Percentiles rank a stretch among this genome's conserved stretches.
These are phyloP conservation scores for Disparrhopalites patrizii DNA, from an alignment of 2,888 invertebrate species.

Conservation along the genomic window DNA sequence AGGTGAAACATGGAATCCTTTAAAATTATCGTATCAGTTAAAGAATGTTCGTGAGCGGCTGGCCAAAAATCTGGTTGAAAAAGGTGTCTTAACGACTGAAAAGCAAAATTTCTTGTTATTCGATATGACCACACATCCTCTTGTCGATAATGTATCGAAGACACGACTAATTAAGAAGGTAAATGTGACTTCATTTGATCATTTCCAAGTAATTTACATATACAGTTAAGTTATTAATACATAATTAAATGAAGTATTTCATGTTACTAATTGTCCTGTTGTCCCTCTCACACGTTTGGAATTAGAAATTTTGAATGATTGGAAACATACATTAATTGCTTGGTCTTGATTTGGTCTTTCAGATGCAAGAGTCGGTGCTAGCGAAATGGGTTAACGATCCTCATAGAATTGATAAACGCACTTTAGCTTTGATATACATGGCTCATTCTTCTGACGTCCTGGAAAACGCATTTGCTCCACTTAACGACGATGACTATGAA, in stretches of 20 bases:
- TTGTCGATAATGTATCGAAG: slow-evolving; percentile 92
- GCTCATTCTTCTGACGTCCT: slow-evolving; percentile 98
- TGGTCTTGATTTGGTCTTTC: slow-evolving; percentile 43
- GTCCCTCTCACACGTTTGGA: too few relatives aligned
- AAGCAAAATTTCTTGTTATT: slow-evolving; percentile 99
- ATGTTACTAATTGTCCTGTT: neutral
- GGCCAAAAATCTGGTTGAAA: slow-evolving; percentile 98
- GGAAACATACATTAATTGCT: neutral
- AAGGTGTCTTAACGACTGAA: slow-evolving; percentile 97
- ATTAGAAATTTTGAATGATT: neutral
- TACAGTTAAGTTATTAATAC: too few relatives aligned
- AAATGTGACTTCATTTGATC: too few relatives aligned
- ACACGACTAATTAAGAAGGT: slow-evolving; percentile 95
- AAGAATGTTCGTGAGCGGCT: slow-evolving; percentile 98
- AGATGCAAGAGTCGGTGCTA: slow-evolving; percentile 96
- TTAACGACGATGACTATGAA: slow-evolving; percentile 96
- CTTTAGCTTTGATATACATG: slow-evolving; percentile 86
- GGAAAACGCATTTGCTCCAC: slow-evolving; percentile 97
- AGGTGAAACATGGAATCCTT: slow-evolving; percentile 99
- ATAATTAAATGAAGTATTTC: too few relatives aligned
- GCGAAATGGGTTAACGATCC: slow-evolving; percentile 96
- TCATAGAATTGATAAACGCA: slow-evolving; percentile 93
- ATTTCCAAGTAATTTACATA: too few relatives aligned
- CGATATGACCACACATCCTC: slow-evolving; percentile 99
- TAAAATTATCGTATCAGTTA: slow-evolving; percentile 95